These are phyloP conservation scores for Drosophila carrolli DNA, from an alignment of 1,140 invertebrate genomes.

Conservation along the genomic window DNA sequence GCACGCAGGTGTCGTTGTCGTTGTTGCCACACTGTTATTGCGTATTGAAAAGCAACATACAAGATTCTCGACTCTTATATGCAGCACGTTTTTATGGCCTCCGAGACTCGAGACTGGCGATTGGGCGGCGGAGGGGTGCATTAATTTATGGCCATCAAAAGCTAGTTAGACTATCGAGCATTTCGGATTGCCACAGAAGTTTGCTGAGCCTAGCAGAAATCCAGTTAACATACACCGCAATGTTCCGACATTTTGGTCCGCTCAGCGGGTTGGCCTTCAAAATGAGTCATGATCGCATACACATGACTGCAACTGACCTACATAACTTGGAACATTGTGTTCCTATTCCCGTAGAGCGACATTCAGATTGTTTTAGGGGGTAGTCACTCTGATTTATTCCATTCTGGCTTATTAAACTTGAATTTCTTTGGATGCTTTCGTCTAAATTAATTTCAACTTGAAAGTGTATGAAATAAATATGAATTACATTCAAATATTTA, in stretches of 20 bases:
- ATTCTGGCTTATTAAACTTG: neutral
- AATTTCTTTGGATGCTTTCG: too few species aligned
- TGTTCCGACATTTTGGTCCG: slow-evolving; percentile 8
- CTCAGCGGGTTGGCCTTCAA: slow-evolving; percentile 13
- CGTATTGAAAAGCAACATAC: slow-evolving; percentile 32
- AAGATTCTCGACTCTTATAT: slow-evolving; percentile 26
- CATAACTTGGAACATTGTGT: slow-evolving; percentile 19
- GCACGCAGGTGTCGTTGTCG: slow-evolving; percentile 45
- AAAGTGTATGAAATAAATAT: too few species aligned
- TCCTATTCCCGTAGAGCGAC: neutral
- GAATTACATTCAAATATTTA: too few species aligned
- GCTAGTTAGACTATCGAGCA: slow-evolving; percentile 37
- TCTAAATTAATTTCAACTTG: too few species aligned
- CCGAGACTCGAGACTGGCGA: slow-evolving; percentile 7
- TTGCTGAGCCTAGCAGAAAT: slow-evolving; percentile 44
- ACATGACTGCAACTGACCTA: slow-evolving; percentile 45
- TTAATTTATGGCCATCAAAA: slow-evolving; percentile 51
- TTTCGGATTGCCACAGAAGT: slow-evolving; percentile 21
- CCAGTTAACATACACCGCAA: neutral
- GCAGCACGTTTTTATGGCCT: slow-evolving; percentile 49
- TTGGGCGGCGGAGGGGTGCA: neutral
- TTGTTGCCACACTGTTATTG: slow-evolving; percentile 15
- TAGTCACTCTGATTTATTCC: slow-evolving; percentile 1
- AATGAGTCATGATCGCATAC: slow-evolving; percentile 38
- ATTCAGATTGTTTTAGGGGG: neutral